Evolutionary conservation across 2,797 vertebrate genomes (phyloP), one percentile per base, ranked within the genome.

Genomic region (Florisuga fusca): DNA sequence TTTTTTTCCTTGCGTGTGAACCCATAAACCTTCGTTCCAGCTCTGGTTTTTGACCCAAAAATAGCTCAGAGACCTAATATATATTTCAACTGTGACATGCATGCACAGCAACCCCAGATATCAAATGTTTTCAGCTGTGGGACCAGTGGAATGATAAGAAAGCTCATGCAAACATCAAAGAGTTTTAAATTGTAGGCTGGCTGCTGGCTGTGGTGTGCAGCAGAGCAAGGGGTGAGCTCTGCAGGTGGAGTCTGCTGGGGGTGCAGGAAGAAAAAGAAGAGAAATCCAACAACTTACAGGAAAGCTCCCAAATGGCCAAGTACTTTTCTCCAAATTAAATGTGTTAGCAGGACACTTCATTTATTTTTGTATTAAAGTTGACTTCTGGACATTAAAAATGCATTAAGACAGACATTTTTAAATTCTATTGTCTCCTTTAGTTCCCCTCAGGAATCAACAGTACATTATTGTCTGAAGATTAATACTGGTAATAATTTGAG

Each of bases 341-440:
- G 76, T 4, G 51, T 87, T 74, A 78, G 66, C 72, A 57, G 95
- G 77, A 51, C 33, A n/a, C 7, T 76, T 71, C 59, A 67, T 92
- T 89, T 87, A 25, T 54, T 89, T 93, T 68, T 45, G 29, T 48
- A 80, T 80, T 79, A 36, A 88, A 78, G 48, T 57, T 87, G 88
- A 79, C 74, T 94, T 48, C 46, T 73, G 43, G 45, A 48, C 73
- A 92, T 93, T 84, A 95, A 93, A 96, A 93, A 94, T 59, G 59
- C 89, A 93, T 79, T 41, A 53, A 36, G 57, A 26, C 7, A 45
- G 48, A 34, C 26, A 36, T 59, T n/a, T 75, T 29, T 3, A 74
- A 85, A 71, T 77, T 53, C 64, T 72, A 41, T 89, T 71, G 48
- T 63, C 64, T 87, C 61, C 36, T 31, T 67, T 33, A 46, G 53